phyloP scores from a whole-genome alignment of 2,113 vertebrate species.

The Morone saxatilis region DNA sequence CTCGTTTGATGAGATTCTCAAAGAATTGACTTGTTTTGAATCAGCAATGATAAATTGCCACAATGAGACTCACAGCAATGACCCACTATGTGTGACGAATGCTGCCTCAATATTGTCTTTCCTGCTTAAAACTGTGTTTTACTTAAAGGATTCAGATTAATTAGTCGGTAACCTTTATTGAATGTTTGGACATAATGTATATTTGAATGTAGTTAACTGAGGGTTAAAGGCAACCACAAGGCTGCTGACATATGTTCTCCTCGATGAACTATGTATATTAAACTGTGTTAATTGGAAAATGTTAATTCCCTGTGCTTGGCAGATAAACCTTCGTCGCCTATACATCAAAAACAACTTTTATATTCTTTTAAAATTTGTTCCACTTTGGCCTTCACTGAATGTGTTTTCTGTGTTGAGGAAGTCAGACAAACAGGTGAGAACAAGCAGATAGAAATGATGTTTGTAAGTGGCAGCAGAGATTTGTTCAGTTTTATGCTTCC shows the following conservation, averaged over 20 bases:
- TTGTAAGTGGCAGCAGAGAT: neutral
- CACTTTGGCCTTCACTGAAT: neutral
- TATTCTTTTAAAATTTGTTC: neutral
- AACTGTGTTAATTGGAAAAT: conserved; percentile 10
- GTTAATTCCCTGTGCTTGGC: neutral
- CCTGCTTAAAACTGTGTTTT: neutral
- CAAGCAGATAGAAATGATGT: neutral
- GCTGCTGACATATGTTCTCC: conserved; percentile 2
- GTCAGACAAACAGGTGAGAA: neutral
- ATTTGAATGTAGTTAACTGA: neutral
- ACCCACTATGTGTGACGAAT: neutral
- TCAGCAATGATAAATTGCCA: too few species aligned
- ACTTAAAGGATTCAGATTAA: neutral
- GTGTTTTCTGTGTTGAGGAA: neutral
- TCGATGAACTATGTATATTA: conserved; percentile 5
- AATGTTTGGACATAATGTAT: neutral
- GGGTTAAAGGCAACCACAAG: neutral
- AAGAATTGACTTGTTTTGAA: too few species aligned
- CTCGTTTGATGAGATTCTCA: neutral
- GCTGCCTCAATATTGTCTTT: too few species aligned
- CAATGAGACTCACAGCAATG: neutral
- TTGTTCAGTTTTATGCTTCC: neutral
- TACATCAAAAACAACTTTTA: neutral
- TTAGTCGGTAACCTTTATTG: neutral
- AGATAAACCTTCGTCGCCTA: neutral